phyloP scores from a whole-genome alignment of 2,888 invertebrate genomes.

The Rhodophaea formosa region DNA sequence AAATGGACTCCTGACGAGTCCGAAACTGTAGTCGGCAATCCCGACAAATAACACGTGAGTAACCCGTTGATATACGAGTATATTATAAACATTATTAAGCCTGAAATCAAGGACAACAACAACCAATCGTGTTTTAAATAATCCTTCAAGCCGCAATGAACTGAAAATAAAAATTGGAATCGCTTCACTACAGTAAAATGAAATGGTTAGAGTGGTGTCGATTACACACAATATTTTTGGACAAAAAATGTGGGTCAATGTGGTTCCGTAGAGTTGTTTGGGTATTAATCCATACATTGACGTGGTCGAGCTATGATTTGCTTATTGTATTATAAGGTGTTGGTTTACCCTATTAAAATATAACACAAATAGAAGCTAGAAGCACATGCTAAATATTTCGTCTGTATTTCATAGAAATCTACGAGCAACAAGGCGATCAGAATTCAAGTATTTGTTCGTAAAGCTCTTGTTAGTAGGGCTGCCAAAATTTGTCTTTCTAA shows the following conservation, averaged over 20 bases:
- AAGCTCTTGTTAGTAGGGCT: constrained; percentile 3
- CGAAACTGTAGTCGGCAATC: no score
- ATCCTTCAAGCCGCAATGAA: background rate
- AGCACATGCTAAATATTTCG: background rate
- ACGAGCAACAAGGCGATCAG: constrained; percentile 10
- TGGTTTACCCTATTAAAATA: no score
- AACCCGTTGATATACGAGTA: no score
- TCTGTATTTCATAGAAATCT: constrained; percentile 7
- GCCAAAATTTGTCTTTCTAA: background rate
- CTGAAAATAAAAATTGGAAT: background rate
- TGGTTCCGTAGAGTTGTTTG: constrained; percentile 35
- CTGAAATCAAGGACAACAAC: no score
- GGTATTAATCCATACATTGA: constrained; percentile 36
- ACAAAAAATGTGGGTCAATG: constrained; percentile 55
- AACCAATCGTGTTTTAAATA: background rate
- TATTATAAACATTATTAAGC: no score
- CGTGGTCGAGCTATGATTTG: constrained; percentile 29
- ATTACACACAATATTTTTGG: constrained; percentile 53
- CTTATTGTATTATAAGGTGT: no score
- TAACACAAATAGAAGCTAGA: no score
- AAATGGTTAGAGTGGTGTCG: constrained; percentile 51
- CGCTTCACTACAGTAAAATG: background rate
- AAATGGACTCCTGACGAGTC: no score
- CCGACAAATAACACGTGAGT: no score
- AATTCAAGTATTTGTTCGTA: constrained; percentile 12